phyloP scores from a whole-genome alignment of 1,140 invertebrate genomes.

The Pinna nobilis region DNA sequence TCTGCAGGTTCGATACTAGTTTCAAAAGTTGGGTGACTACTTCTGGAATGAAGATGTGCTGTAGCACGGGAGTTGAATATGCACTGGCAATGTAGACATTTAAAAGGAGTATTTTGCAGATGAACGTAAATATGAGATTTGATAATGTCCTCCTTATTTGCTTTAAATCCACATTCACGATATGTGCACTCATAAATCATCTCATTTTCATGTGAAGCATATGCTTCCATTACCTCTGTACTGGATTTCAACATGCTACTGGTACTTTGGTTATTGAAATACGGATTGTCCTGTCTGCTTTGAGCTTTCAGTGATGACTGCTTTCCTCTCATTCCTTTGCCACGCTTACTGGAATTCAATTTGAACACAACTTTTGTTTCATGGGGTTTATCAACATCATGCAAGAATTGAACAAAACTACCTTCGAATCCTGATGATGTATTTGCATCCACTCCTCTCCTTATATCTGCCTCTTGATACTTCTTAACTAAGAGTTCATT shows the following conservation, averaged over 20 bases:
- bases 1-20: slow-evolving; percentile 46
- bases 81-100: slow-evolving; percentile 51
- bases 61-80: slow-evolving; percentile 46
- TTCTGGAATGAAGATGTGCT: slow-evolving; percentile 50
- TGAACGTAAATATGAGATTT: slow-evolving; percentile 59
- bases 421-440: neutral
- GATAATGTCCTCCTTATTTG: slow-evolving; percentile 45
- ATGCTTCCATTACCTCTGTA: no score
- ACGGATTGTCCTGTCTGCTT: no score
- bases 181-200: slow-evolving; percentile 40
- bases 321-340: no score
- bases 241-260: no score
- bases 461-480: neutral
- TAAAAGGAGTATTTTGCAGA: slow-evolving; percentile 54
- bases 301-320: no score
- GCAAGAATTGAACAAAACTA: no score
- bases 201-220: no score
- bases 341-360: no score
- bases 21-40: slow-evolving; percentile 47
- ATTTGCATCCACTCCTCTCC: neutral
- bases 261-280: no score
- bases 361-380: no score
- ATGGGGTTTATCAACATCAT: no score
- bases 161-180: slow-evolving; percentile 50
- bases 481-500: no score